These are phyloP conservation scores for Calephelis nemesis DNA, from an alignment of 1,140 invertebrate genomes.

Conservation along the genomic window DNA sequence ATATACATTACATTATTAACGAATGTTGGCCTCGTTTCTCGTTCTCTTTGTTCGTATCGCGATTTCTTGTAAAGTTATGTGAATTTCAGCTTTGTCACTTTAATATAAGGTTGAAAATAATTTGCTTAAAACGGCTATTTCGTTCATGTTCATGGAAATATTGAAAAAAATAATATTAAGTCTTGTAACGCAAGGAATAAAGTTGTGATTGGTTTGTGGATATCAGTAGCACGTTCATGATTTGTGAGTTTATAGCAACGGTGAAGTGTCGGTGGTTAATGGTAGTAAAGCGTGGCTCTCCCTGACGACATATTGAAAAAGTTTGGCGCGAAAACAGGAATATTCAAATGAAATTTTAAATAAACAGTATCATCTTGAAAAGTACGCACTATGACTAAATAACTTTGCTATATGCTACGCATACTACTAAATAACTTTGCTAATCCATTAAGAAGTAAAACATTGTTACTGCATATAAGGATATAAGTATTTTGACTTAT, in stretches of 20 bases:
- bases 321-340: slow-evolving; percentile 70
- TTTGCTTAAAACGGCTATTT: slow-evolving; percentile 51
- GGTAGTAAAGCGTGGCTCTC: slow-evolving; percentile 71
- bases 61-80: slow-evolving; percentile 57
- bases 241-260: slow-evolving; percentile 79
- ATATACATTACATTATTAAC: slow-evolving; percentile 79
- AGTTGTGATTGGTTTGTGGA: slow-evolving; percentile 39
- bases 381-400: background rate
- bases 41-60: slow-evolving; percentile 77
- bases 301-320: slow-evolving; percentile 76
- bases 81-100: slow-evolving; percentile 58
- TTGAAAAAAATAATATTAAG: slow-evolving; percentile 39
- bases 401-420: no score
- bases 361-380: background rate
- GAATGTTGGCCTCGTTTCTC: slow-evolving; percentile 76
- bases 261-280: slow-evolving; percentile 78
- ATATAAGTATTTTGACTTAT: no score
- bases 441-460: no score
- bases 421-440: background rate
- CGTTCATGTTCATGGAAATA: slow-evolving; percentile 51
- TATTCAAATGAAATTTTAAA: slow-evolving; percentile 2
- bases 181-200: slow-evolving; percentile 37
- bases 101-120: slow-evolving; percentile 67
- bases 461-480: no score
- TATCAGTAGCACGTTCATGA: slow-evolving; percentile 67